A percentile compares a stretch with the other conserved stretches of the same genome.
Conservation (phyloP, 1,140 invertebrate species). For the Limonius californicus region DNA sequence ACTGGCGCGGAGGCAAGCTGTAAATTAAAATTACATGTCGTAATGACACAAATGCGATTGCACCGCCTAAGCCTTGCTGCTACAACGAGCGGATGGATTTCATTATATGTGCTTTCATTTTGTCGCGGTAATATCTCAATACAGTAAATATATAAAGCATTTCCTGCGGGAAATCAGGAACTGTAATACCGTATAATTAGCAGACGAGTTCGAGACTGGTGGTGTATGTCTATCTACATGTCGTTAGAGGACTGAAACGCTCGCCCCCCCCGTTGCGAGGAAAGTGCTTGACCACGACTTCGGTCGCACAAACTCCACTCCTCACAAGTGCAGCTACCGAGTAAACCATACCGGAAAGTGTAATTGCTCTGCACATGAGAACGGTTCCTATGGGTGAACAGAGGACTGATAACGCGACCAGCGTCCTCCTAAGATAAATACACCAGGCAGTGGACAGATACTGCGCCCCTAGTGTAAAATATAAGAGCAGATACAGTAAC, state of each 20-base stretch:
- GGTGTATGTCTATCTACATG: background rate
- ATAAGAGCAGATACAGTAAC: slow-evolving; percentile 16
- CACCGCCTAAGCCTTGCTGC: too few species aligned
- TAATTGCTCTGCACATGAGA: slow-evolving; percentile 2
- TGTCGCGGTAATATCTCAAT: slow-evolving; percentile 11
- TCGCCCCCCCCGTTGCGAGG: too few species aligned
- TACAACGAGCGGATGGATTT: background rate
- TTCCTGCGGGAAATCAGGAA: slow-evolving; percentile 34
- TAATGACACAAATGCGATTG: too few species aligned
- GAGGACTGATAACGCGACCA: slow-evolving; percentile 3
- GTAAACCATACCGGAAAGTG: background rate
- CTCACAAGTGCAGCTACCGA: background rate
- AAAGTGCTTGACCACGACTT: too few species aligned
- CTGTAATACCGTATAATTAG: slow-evolving; percentile 29
- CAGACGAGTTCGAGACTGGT: slow-evolving; percentile 16
- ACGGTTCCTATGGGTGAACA: background rate
- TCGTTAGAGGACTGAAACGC: background rate
- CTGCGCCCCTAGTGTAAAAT: background rate
- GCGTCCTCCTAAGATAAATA: background rate
- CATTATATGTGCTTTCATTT: slow-evolving; percentile 5
- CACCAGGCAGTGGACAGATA: background rate
- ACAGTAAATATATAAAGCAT: background rate
- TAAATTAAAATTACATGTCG: too few species aligned
- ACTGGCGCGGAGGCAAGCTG: too few species aligned
- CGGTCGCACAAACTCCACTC: too few species aligned